phyloP scores from a whole-genome alignment of 2,888 invertebrate genomes.

The Strigamia transsilvanica region DNA sequence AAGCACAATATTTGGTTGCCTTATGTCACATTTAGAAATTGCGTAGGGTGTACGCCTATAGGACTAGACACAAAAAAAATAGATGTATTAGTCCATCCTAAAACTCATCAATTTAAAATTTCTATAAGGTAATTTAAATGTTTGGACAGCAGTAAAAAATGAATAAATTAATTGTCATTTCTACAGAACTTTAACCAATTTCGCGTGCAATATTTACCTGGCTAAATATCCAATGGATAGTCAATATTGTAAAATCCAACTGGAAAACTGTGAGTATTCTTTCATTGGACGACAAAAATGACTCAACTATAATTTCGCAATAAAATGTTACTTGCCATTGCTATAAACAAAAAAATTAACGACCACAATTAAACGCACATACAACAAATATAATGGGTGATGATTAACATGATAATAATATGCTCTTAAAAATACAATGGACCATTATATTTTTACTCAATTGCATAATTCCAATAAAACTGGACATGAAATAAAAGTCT shows the following conservation, averaged over 20 bases:
- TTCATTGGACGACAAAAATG: neutral
- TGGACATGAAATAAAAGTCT: too few relatives aligned
- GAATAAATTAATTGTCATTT: neutral
- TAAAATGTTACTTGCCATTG: too few relatives aligned
- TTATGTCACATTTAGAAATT: neutral
- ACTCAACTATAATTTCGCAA: too few relatives aligned
- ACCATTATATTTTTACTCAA: too few relatives aligned
- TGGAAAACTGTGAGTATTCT: neutral
- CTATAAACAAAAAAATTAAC: too few relatives aligned
- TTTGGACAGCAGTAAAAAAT: neutral
- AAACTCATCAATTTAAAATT: neutral
- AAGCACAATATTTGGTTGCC: neutral
- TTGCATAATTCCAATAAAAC: too few relatives aligned
- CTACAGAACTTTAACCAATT: neutral
- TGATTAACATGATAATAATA: too few relatives aligned
- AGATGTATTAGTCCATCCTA: neutral
- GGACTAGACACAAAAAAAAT: neutral
- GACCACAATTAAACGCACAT: too few relatives aligned
- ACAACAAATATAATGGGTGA: too few relatives aligned
- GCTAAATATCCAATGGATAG: conserved; percentile 22
- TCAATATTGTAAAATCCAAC: neutral
- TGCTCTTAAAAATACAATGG: too few relatives aligned
- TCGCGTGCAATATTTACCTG: neutral
- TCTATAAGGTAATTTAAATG: neutral
- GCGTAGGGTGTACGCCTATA: neutral